Base-by-base conservation (phyloP, 1,140 invertebrate genomes). In the Plectrocnemia conspersa region DNA sequence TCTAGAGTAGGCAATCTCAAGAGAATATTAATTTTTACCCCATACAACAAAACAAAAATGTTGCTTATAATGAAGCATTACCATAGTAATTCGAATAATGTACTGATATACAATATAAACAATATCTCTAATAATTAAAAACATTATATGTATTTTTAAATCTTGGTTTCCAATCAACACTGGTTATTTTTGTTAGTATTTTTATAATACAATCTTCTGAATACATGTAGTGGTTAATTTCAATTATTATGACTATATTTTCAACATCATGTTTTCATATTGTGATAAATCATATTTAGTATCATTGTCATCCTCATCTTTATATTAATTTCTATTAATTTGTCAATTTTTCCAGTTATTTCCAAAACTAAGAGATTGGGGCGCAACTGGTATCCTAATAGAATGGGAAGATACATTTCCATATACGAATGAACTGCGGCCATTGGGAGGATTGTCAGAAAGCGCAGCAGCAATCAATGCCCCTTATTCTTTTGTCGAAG, bases 351-450 rank as follows among this genome's bases (percentile, higher is more conserved):
- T 71, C 27, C 54, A 82, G 80, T 70, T 84, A 36, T 76, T 83
- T 62, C 72, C 79, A 19, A 61, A 75, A 11, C 65, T 81, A 19
- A 74, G 78, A 70, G 68, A 78, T 76, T 81, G 83, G 80, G 84
- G 88, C 64, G 86, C 84, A 0, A 93, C 87, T 36, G 91, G 90
- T 6, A 65, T 95, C 13, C 73, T 97, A 6, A 46, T 96, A 32
- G 92, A 95, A 76, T 96, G 92, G 86, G 92, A 95, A 71, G 92
- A 97, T 63, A 93, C 90, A 64, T 95, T 95, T 70, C 92, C 93
- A 0, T 95, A 89, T 68, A 74, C 68, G 13, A 82, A 79, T 47
- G 77, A 82, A 9, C 66, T 95, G 25, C 66, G 71, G 9, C 71
- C 72, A 3, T 77, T 89, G 40, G 81, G 82, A 24, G 84, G 84